Evolutionary conservation across 2,797 vertebrate species (phyloP).

Genomic region (Setipinna tenuifilis): DNA sequence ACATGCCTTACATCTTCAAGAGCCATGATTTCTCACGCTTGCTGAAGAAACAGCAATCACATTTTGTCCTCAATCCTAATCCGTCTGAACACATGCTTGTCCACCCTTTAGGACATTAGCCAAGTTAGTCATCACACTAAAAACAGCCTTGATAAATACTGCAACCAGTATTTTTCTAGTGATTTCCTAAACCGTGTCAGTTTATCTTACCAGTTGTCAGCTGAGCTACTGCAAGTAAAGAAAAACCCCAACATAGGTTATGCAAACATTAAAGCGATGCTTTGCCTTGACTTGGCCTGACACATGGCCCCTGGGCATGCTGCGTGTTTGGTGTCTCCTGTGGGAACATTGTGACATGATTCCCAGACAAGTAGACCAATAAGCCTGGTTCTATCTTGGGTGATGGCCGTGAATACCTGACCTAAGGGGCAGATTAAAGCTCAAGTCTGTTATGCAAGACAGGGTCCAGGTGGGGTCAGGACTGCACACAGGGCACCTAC

Average conservation of each 20-base stretch:
- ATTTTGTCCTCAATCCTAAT: too few relatives aligned
- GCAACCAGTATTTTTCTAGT: too few relatives aligned
- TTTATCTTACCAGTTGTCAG: too few relatives aligned
- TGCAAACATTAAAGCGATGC: not conserved
- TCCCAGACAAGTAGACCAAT: not conserved
- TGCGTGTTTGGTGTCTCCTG: not conserved
- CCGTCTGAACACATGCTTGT: too few relatives aligned
- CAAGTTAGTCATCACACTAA: not conserved
- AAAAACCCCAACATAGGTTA: too few relatives aligned
- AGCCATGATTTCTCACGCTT: too few relatives aligned
- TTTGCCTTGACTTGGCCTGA: not conserved
- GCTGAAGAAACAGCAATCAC: too few relatives aligned
- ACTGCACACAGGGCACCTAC: slow-evolving; percentile 32
- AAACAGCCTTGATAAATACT: not conserved
- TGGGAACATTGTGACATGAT: not conserved
- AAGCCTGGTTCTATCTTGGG: not conserved
- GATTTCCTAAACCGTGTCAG: too few relatives aligned
- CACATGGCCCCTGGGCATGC: not conserved
- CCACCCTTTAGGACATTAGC: not conserved
- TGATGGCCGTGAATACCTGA: slow-evolving; percentile 30
- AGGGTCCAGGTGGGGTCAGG: not conserved
- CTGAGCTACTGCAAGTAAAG: too few relatives aligned
- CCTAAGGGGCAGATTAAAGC: slow-evolving; percentile 34
- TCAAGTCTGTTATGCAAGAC: slow-evolving; percentile 22
- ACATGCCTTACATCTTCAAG: too few relatives aligned